Evolutionary conservation across 2,888 invertebrate genomes (phyloP).

Genomic region (Eristalinus aeneus): DNA sequence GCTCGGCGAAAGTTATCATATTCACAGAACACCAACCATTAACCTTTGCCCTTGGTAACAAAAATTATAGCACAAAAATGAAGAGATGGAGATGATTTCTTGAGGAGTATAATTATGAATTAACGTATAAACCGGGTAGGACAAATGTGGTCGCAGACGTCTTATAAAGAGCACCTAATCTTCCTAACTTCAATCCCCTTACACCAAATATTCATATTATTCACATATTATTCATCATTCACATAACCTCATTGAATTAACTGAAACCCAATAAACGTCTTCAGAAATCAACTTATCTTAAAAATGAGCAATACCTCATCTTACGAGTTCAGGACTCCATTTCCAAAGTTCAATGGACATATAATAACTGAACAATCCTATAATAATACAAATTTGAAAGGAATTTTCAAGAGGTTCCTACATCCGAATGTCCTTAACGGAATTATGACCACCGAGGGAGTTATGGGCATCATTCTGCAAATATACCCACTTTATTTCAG

Average conservation of each 20-base stretch:
- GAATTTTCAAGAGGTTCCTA: background rate
- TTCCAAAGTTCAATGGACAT: background rate
- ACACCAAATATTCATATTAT: no score
- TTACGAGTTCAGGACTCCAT: background rate
- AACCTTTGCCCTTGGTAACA: conserved; percentile 59
- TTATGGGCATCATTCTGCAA: conserved; percentile 24
- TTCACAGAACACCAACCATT: conserved; percentile 56
- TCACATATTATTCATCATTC: no score
- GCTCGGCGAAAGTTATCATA: conserved; percentile 70
- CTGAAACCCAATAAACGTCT: conserved; percentile 21
- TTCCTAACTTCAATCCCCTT: no score
- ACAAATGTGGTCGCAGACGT: no score
- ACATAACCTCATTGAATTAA: conserved; percentile 1
- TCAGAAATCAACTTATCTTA: background rate
- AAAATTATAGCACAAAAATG: conserved; percentile 56
- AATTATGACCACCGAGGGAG: conserved; percentile 11
- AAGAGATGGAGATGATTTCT: conserved; percentile 67
- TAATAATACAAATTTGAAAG: background rate
- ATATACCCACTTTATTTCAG: conserved; percentile 25
- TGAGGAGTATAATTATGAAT: no score
- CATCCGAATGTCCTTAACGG: no score
- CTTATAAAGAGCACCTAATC: no score
- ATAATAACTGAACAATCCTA: conserved; percentile 10
- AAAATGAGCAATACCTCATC: background rate
- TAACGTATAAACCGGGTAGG: no score